Base-by-base conservation (phyloP, 1,140 invertebrate genomes). In the Drosophila lacteicornis region DNA sequence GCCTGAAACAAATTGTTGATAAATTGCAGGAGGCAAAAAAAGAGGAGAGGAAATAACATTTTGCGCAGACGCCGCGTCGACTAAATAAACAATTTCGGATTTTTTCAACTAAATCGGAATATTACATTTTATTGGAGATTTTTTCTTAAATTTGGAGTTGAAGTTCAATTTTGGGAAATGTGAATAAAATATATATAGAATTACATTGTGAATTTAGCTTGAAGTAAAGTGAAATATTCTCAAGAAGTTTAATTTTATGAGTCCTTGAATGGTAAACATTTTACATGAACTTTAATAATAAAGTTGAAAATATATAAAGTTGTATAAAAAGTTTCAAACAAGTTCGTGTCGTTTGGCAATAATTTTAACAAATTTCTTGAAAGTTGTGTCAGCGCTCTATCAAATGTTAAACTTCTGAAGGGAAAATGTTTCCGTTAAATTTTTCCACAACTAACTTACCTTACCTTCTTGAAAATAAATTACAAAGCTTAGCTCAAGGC, bases 1-100 rank as follows among this genome's bases (percentile, higher is more conserved):
- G 80, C 62, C 61, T 42, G 59, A 65, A 61, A 45, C 40, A 40
- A 71, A 66, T 61, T 49, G 43, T 57, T 46, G 67, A 59, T 73
- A 58, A 69, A 59, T n/a, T 70, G 36, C 53, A 56, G 36, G 19
- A 40, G n/a, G 6, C 36, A 36, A 45, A 36, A 12, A 47, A 27
- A 51, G 17, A 17, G 38, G 22, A 8, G 40, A 27, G 40, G 30
- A 36, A 75, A 65, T 42, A 75, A 43, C 27, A 53, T n/a, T 61
- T 36, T 75, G 62, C 12, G 42, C 46, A 53, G 61, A 63, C 61
- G 50, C 50, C 36, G 61, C 38, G 61, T 27, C 61, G 61, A 42
- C 50, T 22, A 55, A 43, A 56, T 17, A 43, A 27, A 51, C 15
- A 45, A 19, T 38, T 30, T 47, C 17, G 15, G 40, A 38, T 11